A percentile compares a stretch with the other conserved stretches of the same genome.
Conservation (phyloP, 1,140 invertebrate species). For the Physella acuta region DNA sequence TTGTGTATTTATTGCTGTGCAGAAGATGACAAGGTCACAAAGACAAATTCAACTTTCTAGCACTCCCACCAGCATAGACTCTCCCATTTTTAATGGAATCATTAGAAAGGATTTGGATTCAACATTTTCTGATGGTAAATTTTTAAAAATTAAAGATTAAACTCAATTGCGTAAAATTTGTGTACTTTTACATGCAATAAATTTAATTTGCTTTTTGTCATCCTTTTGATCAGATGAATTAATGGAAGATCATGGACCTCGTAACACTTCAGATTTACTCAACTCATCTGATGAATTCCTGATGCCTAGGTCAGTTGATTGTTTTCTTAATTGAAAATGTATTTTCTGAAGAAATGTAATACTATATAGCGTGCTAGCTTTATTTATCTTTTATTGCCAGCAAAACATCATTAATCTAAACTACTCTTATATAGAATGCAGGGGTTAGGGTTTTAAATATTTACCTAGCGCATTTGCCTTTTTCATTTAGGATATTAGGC, state of each 20-base stretch:
- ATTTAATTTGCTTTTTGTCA: too few species aligned
- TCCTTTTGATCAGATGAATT: conserved; percentile 22
- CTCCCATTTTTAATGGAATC: not conserved
- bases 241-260: conserved; percentile 3
- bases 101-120: not conserved
- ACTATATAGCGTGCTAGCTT: too few species aligned
- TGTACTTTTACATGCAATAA: not conserved
- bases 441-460: too few species aligned
- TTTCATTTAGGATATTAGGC: too few species aligned
- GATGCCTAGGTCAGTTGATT: conserved; percentile 18
- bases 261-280: conserved; percentile 16
- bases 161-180: not conserved
- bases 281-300: conserved; percentile 24
- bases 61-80: not conserved
- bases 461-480: too few species aligned
- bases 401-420: too few species aligned
- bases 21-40: too few species aligned
- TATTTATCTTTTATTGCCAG: too few species aligned
- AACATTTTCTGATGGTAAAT: not conserved
- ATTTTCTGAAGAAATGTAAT: too few species aligned
- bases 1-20: too few species aligned
- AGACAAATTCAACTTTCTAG: not conserved
- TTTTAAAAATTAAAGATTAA: not conserved
- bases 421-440: too few species aligned
- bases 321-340: too few species aligned